phyloP scores from a whole-genome alignment of 1,140 invertebrate genomes.

The Achroia grisella region DNA sequence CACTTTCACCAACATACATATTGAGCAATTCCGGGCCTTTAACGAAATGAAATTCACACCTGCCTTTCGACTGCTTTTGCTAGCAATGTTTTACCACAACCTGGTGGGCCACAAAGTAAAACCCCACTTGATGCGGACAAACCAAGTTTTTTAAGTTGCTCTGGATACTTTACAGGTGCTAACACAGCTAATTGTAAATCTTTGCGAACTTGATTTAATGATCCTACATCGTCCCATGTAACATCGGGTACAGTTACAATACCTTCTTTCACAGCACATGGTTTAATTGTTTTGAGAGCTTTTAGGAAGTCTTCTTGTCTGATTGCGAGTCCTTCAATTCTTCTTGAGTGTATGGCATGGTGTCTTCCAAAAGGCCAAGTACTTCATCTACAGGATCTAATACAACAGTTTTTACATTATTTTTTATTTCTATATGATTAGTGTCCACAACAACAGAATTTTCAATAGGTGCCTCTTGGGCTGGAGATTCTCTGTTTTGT shows the following conservation, averaged over 20 bases:
- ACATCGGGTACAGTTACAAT: constrained; percentile 98
- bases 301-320: constrained; percentile 83
- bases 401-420: constrained; percentile 14
- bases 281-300: constrained; percentile 89
- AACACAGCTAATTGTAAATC: constrained; percentile 94
- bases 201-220: constrained; percentile 88
- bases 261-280: constrained; percentile 97
- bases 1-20: constrained; percentile 99
- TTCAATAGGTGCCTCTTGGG: too few species aligned
- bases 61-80: constrained; percentile 96
- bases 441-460: constrained; percentile 17
- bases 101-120: constrained; percentile 89
- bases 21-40: constrained; percentile 97
- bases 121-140: constrained; percentile 89
- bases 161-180: constrained; percentile 91
- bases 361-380: constrained; percentile 45
- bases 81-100: too few species aligned
- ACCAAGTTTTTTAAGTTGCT: constrained; percentile 85
- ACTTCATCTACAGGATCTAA: constrained; percentile 53
- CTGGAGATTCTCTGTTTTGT: constrained; percentile 16
- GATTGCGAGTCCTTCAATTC: constrained; percentile 79
- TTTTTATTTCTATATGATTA: constrained; percentile 19
- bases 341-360: constrained; percentile 72
- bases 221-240: constrained; percentile 98
- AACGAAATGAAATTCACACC: constrained; percentile 98